Percentiles rank a stretch among this genome's conserved stretches.
Conservation (phyloP, 2,888 invertebrate species). For the Leptodirus hochenwartii region DNA sequence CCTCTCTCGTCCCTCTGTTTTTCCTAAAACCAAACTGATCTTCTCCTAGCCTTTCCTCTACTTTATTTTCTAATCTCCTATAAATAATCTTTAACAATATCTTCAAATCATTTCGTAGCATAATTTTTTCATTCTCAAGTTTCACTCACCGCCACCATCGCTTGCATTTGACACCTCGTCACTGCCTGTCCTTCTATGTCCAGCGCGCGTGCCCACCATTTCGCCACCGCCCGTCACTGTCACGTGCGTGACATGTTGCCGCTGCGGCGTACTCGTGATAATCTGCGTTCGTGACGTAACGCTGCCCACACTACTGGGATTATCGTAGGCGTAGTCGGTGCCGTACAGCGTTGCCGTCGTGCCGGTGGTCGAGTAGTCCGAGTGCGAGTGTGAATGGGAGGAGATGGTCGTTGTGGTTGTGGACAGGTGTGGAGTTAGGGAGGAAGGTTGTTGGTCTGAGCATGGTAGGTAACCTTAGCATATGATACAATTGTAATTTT, state of each 20-base stretch:
- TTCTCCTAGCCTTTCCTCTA: too few species aligned
- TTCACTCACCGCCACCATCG: too few species aligned
- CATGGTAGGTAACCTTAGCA: neutral
- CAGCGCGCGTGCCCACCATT: conserved; percentile 46
- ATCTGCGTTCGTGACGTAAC: conserved; percentile 26
- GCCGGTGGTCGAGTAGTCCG: conserved; percentile 25
- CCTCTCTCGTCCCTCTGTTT: too few species aligned
- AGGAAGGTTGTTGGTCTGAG: neutral
- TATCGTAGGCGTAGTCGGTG: conserved; percentile 36
- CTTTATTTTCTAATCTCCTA: too few species aligned
- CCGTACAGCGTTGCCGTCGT: conserved; percentile 23
- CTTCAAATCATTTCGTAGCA: too few species aligned
- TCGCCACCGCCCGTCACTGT: conserved; percentile 61
- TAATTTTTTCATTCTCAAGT: too few species aligned
- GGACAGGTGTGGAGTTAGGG: conserved; percentile 7
- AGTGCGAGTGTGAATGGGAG: conserved; percentile 21
- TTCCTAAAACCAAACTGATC: too few species aligned
- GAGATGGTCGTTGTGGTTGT: conserved; percentile 14
- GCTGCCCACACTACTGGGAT: conserved; percentile 32
- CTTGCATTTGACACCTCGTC: too few species aligned
- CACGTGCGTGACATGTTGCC: conserved; percentile 27
- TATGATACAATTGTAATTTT: too few species aligned
- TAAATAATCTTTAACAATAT: too few species aligned
- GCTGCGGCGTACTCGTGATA: conserved; percentile 26
- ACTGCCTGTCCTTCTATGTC: too few species aligned